Percentiles rank a stretch among this genome's conserved stretches.
These are phyloP conservation scores for Neomicropteryx cornuta DNA, from an alignment of 1,140 invertebrate genomes.

Conservation along the genomic window DNA sequence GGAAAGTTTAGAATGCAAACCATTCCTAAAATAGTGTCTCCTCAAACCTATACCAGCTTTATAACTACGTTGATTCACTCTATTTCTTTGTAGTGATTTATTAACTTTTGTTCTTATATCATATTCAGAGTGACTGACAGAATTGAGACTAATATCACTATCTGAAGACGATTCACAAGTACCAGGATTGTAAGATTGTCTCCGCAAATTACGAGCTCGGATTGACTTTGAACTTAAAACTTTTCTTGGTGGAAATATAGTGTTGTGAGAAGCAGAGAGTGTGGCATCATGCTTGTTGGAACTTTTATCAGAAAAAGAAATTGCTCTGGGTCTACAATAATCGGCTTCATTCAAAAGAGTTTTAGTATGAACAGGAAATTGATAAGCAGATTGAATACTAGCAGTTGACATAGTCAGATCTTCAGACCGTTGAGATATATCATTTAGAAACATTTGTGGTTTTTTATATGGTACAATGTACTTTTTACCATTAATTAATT, in stretches of 20 bases:
- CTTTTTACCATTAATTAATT: too few relatives aligned
- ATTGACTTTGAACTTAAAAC: slow-evolving; percentile 18
- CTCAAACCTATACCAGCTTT: neutral
- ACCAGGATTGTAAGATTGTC: slow-evolving; percentile 43
- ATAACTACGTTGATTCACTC: too few relatives aligned
- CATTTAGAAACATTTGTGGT: too few relatives aligned
- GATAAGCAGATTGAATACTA: slow-evolving; percentile 11
- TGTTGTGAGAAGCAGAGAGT: too few relatives aligned
- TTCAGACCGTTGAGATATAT: too few relatives aligned
- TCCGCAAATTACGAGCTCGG: slow-evolving; percentile 36
- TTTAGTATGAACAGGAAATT: slow-evolving; percentile 1
- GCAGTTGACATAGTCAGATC: too few relatives aligned
- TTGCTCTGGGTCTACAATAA: slow-evolving; percentile 4
- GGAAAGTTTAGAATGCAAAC: slow-evolving; percentile 20
- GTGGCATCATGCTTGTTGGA: too few relatives aligned
- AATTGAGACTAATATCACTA: slow-evolving; percentile 21
- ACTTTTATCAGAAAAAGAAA: slow-evolving; percentile 15
- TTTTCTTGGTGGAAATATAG: slow-evolving; percentile 6
- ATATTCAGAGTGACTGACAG: slow-evolving; percentile 30
- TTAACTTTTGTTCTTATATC: slow-evolving; percentile 25
- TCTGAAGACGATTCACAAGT: slow-evolving; percentile 25
- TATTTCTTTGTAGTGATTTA: too few relatives aligned
- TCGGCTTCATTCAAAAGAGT: slow-evolving; percentile 6
- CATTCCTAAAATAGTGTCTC: slow-evolving; percentile 1
- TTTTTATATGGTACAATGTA: too few relatives aligned